Evolutionary conservation across 2,888 invertebrate genomes (phyloP).

Genomic region (Drymonia ruficornis): DNA sequence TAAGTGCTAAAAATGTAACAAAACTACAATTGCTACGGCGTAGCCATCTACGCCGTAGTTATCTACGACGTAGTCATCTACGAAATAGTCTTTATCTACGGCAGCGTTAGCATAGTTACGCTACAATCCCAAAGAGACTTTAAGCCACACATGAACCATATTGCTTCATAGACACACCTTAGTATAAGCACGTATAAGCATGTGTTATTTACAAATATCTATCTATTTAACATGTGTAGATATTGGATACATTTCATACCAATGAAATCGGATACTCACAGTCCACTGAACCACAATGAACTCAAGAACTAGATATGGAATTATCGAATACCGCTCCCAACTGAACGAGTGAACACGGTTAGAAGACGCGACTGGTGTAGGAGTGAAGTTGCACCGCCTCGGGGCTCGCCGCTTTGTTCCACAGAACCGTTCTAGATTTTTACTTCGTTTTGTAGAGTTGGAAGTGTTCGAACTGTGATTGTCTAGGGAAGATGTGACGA

Average conservation of each 20-base stretch:
- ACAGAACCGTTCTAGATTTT: background rate
- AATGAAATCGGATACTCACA: conserved; percentile 1
- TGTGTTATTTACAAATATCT: too few species aligned
- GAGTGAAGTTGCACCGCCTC: conserved; percentile 1
- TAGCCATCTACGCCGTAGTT: conserved; percentile 26
- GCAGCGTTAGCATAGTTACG: conserved; percentile 23
- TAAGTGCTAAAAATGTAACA: conserved; percentile 24
- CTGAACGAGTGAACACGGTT: background rate
- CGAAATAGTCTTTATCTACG: too few species aligned
- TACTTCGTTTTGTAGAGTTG: background rate
- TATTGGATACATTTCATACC: background rate
- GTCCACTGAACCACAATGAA: conserved; percentile 1
- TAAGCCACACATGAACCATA: too few species aligned
- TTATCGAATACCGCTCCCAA: background rate
- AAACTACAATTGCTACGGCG: conserved; percentile 27
- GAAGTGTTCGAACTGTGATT: background rate
- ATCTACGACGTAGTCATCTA: too few species aligned
- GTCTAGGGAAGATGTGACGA: background rate
- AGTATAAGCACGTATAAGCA: too few species aligned
- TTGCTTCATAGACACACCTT: too few species aligned
- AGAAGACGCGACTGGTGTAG: background rate
- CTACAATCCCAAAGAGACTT: conserved; percentile 3
- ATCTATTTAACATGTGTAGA: too few species aligned
- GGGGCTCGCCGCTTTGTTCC: background rate
- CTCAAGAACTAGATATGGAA: conserved; percentile 1